A percentile compares a stretch with the other conserved stretches of the same genome.
These are phyloP conservation scores for Pteria penguin DNA, from an alignment of 2,888 invertebrate species.

Conservation along the genomic window DNA sequence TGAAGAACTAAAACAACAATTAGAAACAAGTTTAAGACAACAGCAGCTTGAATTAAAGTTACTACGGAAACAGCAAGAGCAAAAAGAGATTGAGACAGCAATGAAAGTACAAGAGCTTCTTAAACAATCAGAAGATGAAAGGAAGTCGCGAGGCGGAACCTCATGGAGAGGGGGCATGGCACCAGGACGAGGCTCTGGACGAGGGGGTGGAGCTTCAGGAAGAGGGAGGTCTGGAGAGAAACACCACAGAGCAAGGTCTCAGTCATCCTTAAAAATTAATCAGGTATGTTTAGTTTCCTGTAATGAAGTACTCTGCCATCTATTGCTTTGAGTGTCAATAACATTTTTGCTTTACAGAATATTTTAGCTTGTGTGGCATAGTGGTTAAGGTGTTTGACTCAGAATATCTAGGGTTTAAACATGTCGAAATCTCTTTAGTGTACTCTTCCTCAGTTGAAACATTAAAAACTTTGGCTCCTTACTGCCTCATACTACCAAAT, in stretches of 20 bases:
- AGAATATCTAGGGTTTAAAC: too few relatives aligned
- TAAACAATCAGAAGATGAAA: conserved; percentile 19
- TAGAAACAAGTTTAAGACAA: conserved; percentile 65
- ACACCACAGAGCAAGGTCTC: neutral
- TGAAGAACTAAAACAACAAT: conserved; percentile 58
- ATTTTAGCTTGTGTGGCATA: too few relatives aligned
- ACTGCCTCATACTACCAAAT: too few relatives aligned
- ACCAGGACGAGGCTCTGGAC: neutral
- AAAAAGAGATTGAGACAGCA: conserved; percentile 40
- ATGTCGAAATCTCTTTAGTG: too few relatives aligned
- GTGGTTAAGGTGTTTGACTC: too few relatives aligned
- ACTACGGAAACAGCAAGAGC: conserved; percentile 45
- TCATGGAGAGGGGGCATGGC: neutral
- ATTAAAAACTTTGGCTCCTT: too few relatives aligned
- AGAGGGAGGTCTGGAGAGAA: too few relatives aligned
- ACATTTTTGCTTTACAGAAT: too few relatives aligned
- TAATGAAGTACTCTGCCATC: too few relatives aligned
- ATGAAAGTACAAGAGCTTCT: conserved; percentile 31
- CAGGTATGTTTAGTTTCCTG: too few relatives aligned
- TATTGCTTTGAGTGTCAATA: too few relatives aligned
- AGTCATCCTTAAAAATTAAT: conserved; percentile 18
- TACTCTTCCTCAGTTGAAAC: too few relatives aligned
- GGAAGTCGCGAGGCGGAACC: neutral
- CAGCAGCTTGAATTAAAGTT: conserved; percentile 68
- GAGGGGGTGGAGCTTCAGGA: neutral